Evolutionary conservation across 2,797 vertebrate species (phyloP), one percentile per base, ranked within the genome.

Genomic region (Aphelocoma californica): DNA sequence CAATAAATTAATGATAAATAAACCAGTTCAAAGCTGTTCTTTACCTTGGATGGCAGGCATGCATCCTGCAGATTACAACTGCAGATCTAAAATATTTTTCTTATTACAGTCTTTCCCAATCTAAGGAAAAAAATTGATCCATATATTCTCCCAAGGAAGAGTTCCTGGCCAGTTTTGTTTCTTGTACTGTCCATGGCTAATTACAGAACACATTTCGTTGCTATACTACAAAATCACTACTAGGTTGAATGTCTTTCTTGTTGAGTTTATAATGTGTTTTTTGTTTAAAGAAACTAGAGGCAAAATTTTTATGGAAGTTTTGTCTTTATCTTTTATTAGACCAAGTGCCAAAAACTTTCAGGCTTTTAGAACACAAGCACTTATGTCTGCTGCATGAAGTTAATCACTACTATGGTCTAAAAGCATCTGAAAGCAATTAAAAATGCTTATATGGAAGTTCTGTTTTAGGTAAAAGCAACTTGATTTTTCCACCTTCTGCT

Each of bases 371-470:
- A 86, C 48, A 60, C 45, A 60, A 67, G 20, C 36, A 60, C 26
- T 72, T 93, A 54, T 62, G 40, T 88, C 65, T 88, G 18, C 61
- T 80, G 71, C 91, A 78, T 86, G 23, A 86, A 88, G 64, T 90
- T 94, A 90, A 71, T 83, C 50, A 65, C 77, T 67, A 42, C 53
- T 64, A 32, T 19, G 21, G 48, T 81, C 66, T 84, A 71, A 92
- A 95, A 93, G 42, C 70, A 57, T 81, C 58, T 90, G 70, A 94
- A 95, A 88, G 66, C 80, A 88, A 92, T 94, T 92, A 84, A 90
- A 92, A 96, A 61, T 36, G 51, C 73, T 75, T 78, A 42, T 75
- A 79, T 71, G 18, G 73, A 96, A 90, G 81, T 86, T 50, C 25
- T 64, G 26, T 51, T 95, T 81, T 60, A 81, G 86, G 61, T 60